phyloP scores from a whole-genome alignment of 2,888 invertebrate genomes.

The Drosophila paranaensis region DNA sequence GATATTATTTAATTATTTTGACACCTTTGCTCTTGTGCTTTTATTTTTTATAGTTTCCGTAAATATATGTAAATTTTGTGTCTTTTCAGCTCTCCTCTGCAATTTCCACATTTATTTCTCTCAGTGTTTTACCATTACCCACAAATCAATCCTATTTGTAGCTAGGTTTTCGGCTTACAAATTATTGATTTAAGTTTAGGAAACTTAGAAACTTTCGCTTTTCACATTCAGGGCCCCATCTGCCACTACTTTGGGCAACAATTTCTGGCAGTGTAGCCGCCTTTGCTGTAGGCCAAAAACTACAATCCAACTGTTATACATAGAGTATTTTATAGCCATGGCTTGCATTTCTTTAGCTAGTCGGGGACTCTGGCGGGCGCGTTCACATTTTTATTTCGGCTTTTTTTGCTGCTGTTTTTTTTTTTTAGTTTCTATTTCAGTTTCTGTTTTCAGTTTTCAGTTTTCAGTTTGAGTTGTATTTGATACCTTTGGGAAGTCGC shows the following conservation, averaged over 20 bases:
- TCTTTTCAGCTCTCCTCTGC: not conserved
- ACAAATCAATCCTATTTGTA: not conserved
- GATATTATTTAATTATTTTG: not conserved
- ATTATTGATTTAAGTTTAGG: slow-evolving; percentile 2
- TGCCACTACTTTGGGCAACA: not conserved
- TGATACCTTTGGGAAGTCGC: slow-evolving; percentile 75
- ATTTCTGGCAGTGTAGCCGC: slow-evolving; percentile 17
- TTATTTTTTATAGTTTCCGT: not conserved
- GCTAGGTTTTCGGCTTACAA: not conserved
- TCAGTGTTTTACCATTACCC: not conserved
- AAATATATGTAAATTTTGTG: no score
- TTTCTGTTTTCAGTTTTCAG: slow-evolving; percentile 28
- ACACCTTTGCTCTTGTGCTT: no score
- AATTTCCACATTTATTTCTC: not conserved
- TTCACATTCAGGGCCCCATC: not conserved
- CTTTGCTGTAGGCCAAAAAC: slow-evolving; percentile 50
- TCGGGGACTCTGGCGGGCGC: slow-evolving; percentile 33
- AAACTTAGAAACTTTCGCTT: not conserved
- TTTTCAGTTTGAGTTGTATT: slow-evolving; percentile 61
- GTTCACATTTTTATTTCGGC: slow-evolving; percentile 31
- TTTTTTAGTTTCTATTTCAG: slow-evolving; percentile 59
- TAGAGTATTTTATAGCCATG: slow-evolving; percentile 65
- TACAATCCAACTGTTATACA: slow-evolving; percentile 50
- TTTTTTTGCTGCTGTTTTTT: slow-evolving; percentile 16
- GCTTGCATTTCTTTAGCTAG: slow-evolving; percentile 66